These are phyloP conservation scores for Dipodomys spectabilis DNA, from an alignment of 2,113 vertebrate species.

Conservation along the genomic window DNA sequence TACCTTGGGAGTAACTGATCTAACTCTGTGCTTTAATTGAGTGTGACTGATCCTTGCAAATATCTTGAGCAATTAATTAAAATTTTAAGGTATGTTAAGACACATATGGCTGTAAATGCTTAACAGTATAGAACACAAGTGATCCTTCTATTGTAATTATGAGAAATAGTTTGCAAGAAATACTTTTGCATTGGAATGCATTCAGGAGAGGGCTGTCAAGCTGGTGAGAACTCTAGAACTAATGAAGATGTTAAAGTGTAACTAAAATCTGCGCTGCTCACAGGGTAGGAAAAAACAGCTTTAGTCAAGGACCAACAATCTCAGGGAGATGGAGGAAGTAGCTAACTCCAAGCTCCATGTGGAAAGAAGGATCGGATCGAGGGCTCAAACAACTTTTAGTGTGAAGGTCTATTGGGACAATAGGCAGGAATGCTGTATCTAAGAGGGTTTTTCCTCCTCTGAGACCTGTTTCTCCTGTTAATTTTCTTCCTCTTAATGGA, in stretches of 20 bases:
- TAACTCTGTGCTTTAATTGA: not conserved
- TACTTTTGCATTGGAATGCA: not conserved
- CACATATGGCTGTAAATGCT: not conserved
- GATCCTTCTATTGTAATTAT: not conserved
- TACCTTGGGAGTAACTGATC: not conserved
- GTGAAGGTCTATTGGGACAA: not conserved
- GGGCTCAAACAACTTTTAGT: not conserved
- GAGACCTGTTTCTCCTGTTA: too few relatives aligned
- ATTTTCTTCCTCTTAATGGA: not conserved
- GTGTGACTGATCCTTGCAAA: slow-evolving; percentile 10
- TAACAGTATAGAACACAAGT: not conserved
- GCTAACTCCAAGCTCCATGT: not conserved
- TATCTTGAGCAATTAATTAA: not conserved
- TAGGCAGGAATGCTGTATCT: too few relatives aligned
- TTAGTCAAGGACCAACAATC: not conserved
- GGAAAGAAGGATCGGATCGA: not conserved
- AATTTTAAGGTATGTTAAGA: not conserved
- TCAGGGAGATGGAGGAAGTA: not conserved
- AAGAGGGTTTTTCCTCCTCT: too few relatives aligned
- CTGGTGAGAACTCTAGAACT: not conserved
- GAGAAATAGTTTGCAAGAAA: slow-evolving; percentile 37
- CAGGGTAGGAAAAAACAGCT: not conserved
- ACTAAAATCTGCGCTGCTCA: not conserved
- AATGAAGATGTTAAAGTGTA: not conserved
- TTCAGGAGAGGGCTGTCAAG: not conserved